Percentiles rank a stretch among this genome's conserved stretches.
These are phyloP conservation scores for Drosophila kohkoa DNA, from an alignment of 1,140 invertebrate species.

Conservation along the genomic window DNA sequence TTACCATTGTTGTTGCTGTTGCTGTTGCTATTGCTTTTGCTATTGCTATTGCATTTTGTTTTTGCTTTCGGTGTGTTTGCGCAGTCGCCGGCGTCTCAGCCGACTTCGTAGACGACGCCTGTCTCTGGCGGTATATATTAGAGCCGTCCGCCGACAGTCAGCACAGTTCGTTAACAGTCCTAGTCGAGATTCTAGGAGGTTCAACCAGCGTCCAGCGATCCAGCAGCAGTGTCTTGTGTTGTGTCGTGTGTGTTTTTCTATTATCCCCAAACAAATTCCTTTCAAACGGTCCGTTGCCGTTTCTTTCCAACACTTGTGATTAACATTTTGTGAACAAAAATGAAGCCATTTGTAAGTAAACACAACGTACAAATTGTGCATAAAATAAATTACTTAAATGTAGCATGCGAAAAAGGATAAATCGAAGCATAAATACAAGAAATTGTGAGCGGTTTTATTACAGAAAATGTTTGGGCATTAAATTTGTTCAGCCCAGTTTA, in stretches of 20 bases:
- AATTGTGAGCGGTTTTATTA: neutral
- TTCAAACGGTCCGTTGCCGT: slow-evolving; percentile 41
- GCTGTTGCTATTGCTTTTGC: slow-evolving; percentile 40
- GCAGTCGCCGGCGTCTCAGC: slow-evolving; percentile 42
- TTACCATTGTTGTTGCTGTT: slow-evolving; percentile 23
- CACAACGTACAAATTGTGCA: slow-evolving; percentile 11
- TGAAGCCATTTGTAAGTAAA: slow-evolving; percentile 83
- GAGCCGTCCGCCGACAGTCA: slow-evolving; percentile 66
- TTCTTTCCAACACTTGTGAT: slow-evolving; percentile 58
- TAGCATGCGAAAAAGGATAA: slow-evolving; percentile 34
- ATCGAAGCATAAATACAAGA: neutral
- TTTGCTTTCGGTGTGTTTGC: slow-evolving; percentile 34
- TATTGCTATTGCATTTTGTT: slow-evolving; percentile 36
- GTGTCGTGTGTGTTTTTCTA: slow-evolving; percentile 58
- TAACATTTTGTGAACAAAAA: slow-evolving; percentile 49
- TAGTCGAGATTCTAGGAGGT: slow-evolving; percentile 85
- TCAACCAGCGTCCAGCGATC: slow-evolving; percentile 76
- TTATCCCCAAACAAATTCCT: slow-evolving; percentile 31
- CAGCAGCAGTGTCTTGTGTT: slow-evolving; percentile 59
- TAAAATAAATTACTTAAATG: neutral
- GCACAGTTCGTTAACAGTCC: slow-evolving; percentile 85
- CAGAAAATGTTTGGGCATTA: neutral
- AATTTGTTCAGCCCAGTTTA: neutral
- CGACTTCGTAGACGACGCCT: slow-evolving; percentile 10
- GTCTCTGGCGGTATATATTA: slow-evolving; percentile 81